Evolutionary conservation across 1,140 invertebrate species (phyloP).

Genomic region (Holotrichia oblita): DNA sequence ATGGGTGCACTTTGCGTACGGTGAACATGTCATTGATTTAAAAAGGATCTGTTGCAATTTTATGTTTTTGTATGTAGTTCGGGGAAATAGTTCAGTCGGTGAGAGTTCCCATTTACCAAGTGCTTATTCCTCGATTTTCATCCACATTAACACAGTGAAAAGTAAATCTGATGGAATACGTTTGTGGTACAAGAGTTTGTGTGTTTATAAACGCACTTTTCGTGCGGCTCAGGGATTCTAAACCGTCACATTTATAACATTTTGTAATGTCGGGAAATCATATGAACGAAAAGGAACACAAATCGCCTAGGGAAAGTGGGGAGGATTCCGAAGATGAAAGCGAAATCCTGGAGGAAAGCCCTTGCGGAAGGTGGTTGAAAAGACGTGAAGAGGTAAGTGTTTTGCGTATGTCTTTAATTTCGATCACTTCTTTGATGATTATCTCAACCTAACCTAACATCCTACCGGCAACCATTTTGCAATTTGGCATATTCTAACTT

Average conservation of each 20-base stretch:
- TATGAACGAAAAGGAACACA: slow-evolving; percentile 77
- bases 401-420: slow-evolving; percentile 32
- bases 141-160: slow-evolving; percentile 27
- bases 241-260: slow-evolving; percentile 46
- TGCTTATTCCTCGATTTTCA: slow-evolving; percentile 34
- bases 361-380: slow-evolving; percentile 98
- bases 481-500: slow-evolving; percentile 49
- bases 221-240: slow-evolving; percentile 54
- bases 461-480: slow-evolving; percentile 56
- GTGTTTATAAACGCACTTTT: slow-evolving; percentile 42
- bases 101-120: background rate
- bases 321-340: slow-evolving; percentile 96
- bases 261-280: slow-evolving; percentile 76
- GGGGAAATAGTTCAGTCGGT: background rate
- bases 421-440: slow-evolving; percentile 25
- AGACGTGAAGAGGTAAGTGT: slow-evolving; percentile 90
- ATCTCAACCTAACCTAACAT: slow-evolving; percentile 55
- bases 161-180: slow-evolving; percentile 46
- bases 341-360: slow-evolving; percentile 97
- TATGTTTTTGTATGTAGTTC: slow-evolving; percentile 13
- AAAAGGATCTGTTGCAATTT: slow-evolving; percentile 11
- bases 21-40: slow-evolving; percentile 36
- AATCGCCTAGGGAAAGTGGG: slow-evolving; percentile 86
- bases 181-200: slow-evolving; percentile 41
- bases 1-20: slow-evolving; percentile 37